Base-by-base conservation (phyloP, 1,140 invertebrate species). In the Panagrolaimus sp. region DNA sequence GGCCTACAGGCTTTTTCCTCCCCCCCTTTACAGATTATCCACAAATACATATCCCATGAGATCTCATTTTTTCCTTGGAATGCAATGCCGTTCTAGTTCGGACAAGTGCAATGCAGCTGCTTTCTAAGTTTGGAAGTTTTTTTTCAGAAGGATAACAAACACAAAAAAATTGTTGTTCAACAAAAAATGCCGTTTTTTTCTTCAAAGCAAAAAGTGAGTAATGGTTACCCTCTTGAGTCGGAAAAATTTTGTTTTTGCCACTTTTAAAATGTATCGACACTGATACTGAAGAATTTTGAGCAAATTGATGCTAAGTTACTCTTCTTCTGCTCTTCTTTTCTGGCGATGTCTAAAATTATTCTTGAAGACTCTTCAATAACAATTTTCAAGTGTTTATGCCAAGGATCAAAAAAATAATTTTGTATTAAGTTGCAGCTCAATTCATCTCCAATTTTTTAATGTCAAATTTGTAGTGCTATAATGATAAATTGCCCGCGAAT, bases 11-110 rank as follows among this genome's bases (percentile, higher is more conserved):
- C 21, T 26, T 58, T 21, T 28, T 21, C 28, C 48, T 52, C 48
- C n/a, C n/a, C n/a, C n/a, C 7, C 32, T 38, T 38, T 38, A 38
- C 32, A 38, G 52, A 58, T 58, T 26, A 58, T 58, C 52, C 52
- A 58, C 52, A 58, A 58, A 58, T 58, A 58, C 52, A 58, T 28
- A 58, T 58, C 52, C 52, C 52, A 58, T 58, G 52, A 58, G 52
- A 58, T 58, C 52, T 58, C 52, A 58, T 58, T 58, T 58, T 38
- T 58, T 21, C 52, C 17, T 58, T 12, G 52, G 28, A 28, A 58
- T 58, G 52, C 52, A 58, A 58, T 58, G 52, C 48, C 32, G 52
- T 58, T 58, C 52, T 58, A 58, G 52, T 58, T 58, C 52, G 52
- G 52, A 28, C 32, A 58, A 28, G 52, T 26, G 21, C 21, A 28